Conservation (phyloP, 2,113 vertebrate species). For the Halichoeres trimaculatus region DNA sequence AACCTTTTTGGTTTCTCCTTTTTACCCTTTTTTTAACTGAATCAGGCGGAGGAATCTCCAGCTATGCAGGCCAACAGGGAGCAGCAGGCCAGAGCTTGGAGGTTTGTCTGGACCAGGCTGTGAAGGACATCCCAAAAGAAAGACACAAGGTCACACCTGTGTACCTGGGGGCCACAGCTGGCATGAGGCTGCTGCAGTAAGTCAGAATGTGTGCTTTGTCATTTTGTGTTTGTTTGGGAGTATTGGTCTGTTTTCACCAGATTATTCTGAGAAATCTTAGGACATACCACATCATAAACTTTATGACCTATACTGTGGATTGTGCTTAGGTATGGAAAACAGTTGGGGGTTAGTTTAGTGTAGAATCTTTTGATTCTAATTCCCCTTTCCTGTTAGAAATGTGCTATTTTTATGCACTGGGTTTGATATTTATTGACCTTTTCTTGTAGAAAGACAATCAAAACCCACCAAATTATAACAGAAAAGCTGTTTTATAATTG, state of each 20-base stretch:
- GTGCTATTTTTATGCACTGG: too few species aligned
- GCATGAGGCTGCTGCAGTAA: conserved; percentile 91
- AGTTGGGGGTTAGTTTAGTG: too few species aligned
- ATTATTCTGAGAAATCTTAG: too few species aligned
- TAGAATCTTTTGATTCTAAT: too few species aligned
- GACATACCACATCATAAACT: too few species aligned
- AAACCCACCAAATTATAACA: too few species aligned
- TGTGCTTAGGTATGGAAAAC: too few species aligned
- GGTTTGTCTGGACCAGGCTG: conserved; percentile 82
- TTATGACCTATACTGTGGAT: too few species aligned
- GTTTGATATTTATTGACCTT: too few species aligned
- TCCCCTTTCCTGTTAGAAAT: too few species aligned
- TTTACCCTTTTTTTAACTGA: not conserved
- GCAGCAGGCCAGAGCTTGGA: conserved; percentile 73
- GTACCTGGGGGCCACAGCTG: conserved; percentile 90
- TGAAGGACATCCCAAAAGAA: conserved; percentile 79
- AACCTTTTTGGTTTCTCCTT: not conserved
- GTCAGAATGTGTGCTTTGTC: conserved; percentile 25
- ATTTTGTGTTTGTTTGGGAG: not conserved
- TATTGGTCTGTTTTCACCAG: not conserved
- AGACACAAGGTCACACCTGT: conserved; percentile 79
- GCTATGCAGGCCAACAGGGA: conserved; percentile 74
- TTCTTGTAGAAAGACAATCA: too few species aligned
- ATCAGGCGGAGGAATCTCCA: conserved; percentile 81
- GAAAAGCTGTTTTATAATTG: too few species aligned